phyloP scores from a whole-genome alignment of 2,113 vertebrate genomes.

The Passer montanus region DNA sequence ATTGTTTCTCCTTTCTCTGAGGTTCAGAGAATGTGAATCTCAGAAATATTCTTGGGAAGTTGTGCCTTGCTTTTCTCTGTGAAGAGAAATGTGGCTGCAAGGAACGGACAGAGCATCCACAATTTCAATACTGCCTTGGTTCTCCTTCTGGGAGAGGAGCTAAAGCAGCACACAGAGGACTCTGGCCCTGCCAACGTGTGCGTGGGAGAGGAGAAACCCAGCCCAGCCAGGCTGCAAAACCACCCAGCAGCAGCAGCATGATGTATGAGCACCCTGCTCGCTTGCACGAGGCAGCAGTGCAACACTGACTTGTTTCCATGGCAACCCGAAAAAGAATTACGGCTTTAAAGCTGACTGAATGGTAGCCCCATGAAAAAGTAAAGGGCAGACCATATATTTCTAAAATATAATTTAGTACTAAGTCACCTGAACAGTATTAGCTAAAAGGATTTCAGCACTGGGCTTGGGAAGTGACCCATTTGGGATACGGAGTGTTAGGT shows the following conservation, averaged over 20 bases:
- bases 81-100: neutral
- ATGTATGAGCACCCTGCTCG: slow-evolving; percentile 47
- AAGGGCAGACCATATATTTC: slow-evolving; percentile 65
- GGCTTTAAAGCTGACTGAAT: slow-evolving; percentile 60
- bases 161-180: neutral
- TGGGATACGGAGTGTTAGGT: slow-evolving; percentile 56
- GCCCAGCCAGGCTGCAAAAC: neutral
- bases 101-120: neutral
- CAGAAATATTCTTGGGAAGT: too few species aligned
- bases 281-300: slow-evolving; percentile 40
- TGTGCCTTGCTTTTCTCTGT: neutral
- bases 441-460: slow-evolving; percentile 65
- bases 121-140: neutral
- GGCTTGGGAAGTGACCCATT: slow-evolving; percentile 62
- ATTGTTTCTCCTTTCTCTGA: too few species aligned
- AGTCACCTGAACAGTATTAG: slow-evolving; percentile 68
- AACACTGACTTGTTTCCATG: slow-evolving; percentile 69
- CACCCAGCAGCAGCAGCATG: slow-evolving; percentile 29
- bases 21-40: too few species aligned
- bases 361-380: slow-evolving; percentile 69
- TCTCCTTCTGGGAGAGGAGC: neutral
- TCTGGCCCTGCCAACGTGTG: neutral
- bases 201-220: neutral
- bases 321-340: slow-evolving; percentile 62
- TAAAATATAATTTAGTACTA: slow-evolving; percentile 71